A percentile compares a stretch with the other conserved stretches of the same genome.
phyloP scores from a whole-genome alignment of 2,888 invertebrate species.

The Caenorhabditis drosophilae region DNA sequence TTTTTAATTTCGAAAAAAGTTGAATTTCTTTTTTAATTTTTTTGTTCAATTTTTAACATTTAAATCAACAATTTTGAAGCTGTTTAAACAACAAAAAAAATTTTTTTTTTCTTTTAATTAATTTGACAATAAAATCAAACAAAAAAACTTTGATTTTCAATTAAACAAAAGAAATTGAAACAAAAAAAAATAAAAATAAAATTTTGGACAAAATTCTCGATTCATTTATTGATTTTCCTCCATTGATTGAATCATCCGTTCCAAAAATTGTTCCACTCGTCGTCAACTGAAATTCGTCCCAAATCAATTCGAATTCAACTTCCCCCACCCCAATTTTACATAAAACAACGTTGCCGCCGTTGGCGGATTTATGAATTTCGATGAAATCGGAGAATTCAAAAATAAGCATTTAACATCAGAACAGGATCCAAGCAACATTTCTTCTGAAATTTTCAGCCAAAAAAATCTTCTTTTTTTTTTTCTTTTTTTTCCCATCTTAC shows the following conservation, averaged over 20 bases:
- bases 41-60: no score
- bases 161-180: no score
- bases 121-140: no score
- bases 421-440: constrained; percentile 34
- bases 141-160: no score
- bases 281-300: constrained; percentile 34
- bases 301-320: neutral
- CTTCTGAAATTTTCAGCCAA: constrained; percentile 12
- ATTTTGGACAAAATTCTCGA: neutral
- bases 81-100: neutral
- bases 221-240: neutral
- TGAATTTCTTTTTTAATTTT: no score
- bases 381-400: constrained; percentile 24
- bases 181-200: constrained; percentile 3
- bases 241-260: constrained; percentile 6
- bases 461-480: neutral
- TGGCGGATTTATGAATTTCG: constrained; percentile 38
- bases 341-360: constrained; percentile 44
- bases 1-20: no score
- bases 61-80: neutral
- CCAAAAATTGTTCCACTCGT: constrained; percentile 31
- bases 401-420: constrained; percentile 38
- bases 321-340: constrained; percentile 13
- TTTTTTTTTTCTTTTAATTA: no score
- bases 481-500: constrained; percentile 1